Evolutionary conservation across 2,797 vertebrate species (phyloP).

Genomic region (Aldrovandia affinis): DNA sequence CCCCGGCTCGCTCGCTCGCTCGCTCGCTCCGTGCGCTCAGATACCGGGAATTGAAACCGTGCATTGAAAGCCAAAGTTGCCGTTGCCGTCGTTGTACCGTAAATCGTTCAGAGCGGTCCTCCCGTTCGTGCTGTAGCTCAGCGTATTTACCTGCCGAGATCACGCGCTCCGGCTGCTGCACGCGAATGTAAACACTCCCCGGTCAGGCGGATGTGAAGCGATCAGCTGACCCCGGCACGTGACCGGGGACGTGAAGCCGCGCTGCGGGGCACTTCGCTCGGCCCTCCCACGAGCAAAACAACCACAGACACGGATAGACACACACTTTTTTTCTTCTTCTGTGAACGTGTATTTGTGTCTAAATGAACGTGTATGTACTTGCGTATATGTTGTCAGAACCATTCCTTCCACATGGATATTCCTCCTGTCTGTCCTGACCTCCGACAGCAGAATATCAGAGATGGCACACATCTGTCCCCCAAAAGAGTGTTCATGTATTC

Average conservation of each 20-base stretch:
- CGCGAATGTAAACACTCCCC: conserved; percentile 73
- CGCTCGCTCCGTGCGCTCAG: neutral
- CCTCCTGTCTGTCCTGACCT: no score
- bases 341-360: neutral
- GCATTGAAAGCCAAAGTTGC: neutral
- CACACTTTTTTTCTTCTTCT: neutral
- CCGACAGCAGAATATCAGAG: no score
- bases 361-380: neutral
- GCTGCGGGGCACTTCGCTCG: neutral
- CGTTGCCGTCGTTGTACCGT: no score
- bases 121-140: neutral
- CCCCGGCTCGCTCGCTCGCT: neutral
- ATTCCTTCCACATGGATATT: no score
- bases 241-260: conserved; percentile 44
- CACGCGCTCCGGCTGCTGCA: conserved; percentile 62
- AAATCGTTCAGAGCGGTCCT: neutral
- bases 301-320: neutral
- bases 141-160: conserved; percentile 59
- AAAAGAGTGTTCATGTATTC: no score
- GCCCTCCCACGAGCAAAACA: neutral
- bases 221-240: conserved; percentile 74
- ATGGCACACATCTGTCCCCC: no score
- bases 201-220: conserved; percentile 69
- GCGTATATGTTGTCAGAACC: neutral
- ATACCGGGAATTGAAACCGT: neutral